Percentiles rank a stretch among this genome's conserved stretches.
These are phyloP conservation scores for Neotoma lepida DNA, from an alignment of 2,113 vertebrate species.

Conservation along the genomic window DNA sequence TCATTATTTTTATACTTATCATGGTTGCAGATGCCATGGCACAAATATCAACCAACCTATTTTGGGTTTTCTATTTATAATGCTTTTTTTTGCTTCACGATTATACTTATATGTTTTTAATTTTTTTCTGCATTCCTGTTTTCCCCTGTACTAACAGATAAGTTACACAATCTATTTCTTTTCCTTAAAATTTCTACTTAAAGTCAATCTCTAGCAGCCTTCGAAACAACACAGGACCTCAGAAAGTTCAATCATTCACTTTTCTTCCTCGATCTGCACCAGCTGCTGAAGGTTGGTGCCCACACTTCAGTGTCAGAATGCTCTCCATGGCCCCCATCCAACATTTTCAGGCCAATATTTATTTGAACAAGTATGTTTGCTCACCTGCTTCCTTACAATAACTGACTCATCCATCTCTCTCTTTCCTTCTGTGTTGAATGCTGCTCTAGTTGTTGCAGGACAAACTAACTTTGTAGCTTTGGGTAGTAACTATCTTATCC, in stretches of 20 bases:
- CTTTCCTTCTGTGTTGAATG: background rate
- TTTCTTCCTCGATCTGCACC: background rate
- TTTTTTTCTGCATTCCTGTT: slow-evolving; percentile 17
- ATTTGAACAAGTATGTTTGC: slow-evolving; percentile 27
- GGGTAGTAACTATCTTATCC: slow-evolving; percentile 7
- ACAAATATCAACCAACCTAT: background rate
- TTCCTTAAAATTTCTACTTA: slow-evolving; percentile 5
- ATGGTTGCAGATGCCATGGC: background rate
- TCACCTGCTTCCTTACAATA: background rate
- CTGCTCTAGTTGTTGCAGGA: background rate
- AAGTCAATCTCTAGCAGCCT: slow-evolving; percentile 28
- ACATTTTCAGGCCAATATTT: background rate
- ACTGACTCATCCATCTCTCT: background rate
- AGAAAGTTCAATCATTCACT: background rate
- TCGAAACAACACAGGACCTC: background rate
- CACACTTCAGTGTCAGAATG: background rate
- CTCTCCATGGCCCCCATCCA: slow-evolving; percentile 31
- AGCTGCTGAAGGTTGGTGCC: background rate
- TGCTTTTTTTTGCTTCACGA: slow-evolving; percentile 28
- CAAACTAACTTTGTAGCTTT: slow-evolving; percentile 19
- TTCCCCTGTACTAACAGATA: background rate
- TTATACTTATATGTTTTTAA: slow-evolving; percentile 30
- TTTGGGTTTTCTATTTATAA: background rate
- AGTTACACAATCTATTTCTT: background rate
- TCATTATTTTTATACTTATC: slow-evolving; percentile 11